Conservation (phyloP, 92 coral and sea anemone genomes). For the Actinernus sp. region DNA sequence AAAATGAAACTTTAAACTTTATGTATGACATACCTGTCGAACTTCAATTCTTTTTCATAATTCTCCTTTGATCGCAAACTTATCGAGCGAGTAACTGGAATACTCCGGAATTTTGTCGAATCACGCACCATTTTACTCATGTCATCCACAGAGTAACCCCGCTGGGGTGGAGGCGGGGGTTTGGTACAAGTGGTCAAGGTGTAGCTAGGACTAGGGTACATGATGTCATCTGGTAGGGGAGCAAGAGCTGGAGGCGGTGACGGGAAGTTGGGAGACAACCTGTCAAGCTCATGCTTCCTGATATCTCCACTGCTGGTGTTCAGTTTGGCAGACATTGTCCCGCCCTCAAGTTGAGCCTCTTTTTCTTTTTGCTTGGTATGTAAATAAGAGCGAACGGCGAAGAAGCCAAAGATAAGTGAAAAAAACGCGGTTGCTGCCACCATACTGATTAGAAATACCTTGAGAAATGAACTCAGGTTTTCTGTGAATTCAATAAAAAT, state of each 20-base stretch:
- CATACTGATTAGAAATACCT: conserved; percentile 19
- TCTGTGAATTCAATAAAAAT: conserved; percentile 4
- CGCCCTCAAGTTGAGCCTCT: neutral
- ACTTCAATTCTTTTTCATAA: conserved; percentile 17
- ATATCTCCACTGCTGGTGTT: neutral
- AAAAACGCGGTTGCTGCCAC: conserved; percentile 6
- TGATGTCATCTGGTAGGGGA: conserved; percentile 44
- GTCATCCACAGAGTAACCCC: conserved; percentile 31
- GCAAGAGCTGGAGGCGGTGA: conserved; percentile 38
- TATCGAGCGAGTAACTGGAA: conserved; percentile 14
- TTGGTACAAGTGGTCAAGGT: conserved; percentile 23
- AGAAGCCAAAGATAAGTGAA: conserved; percentile 1
- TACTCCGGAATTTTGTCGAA: conserved; percentile 6
- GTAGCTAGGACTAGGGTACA: conserved; percentile 42
- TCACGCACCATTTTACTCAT: conserved; percentile 36
- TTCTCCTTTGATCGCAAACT: conserved; percentile 35
- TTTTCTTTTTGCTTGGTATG: neutral
- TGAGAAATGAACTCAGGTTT: conserved; percentile 5
- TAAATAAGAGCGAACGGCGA: conserved; percentile 1
- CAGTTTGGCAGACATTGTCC: neutral
- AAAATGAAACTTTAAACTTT: too few relatives aligned
- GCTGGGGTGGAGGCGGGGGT: conserved; percentile 36
- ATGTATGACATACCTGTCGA: conserved; percentile 47
- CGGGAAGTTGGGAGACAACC: conserved; percentile 25
- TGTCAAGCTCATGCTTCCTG: conserved; percentile 14